Base-by-base conservation (phyloP, 2,113 vertebrate species). In the Alces alces region DNA sequence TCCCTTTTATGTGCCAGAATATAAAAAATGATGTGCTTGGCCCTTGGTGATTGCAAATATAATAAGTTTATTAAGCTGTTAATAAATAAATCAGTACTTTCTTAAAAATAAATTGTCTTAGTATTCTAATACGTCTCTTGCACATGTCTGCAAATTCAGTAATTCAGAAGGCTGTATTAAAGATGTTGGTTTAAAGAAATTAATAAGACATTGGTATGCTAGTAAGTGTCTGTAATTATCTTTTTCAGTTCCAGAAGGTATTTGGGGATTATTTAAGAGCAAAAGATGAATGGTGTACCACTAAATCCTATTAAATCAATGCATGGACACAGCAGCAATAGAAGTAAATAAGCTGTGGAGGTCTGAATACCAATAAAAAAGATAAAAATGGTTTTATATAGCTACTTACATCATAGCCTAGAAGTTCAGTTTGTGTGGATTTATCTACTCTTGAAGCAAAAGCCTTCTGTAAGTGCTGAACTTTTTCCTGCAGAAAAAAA, bases 381-480 rank as follows among this genome's bases (percentile, higher is more conserved):
- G 28, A 93, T 64, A 97, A 97, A 98, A 95, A 96, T 64, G 66
- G 83, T 85, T 96, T 45, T 10, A 97, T 64, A 98, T 61, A 98
- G 97, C 45, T 98, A 99, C 99, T 99, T 99, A 99, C 99, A 99
- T 99, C 99, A 96, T 99, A 99, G 97, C 99, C 99, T 96, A 98
- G 82, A 70, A 99, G 98, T 97, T 99, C 99, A 58, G 99, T 99
- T 99, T 99, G 99, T 0, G 99, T 99, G 96, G 99, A 99, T 98
- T 99, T 99, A 98, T 99, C 99, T 98, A 99, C 99, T 98, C 99
- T 99, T 98, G 99, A 99, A 99, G 98, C 98, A 97, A 99, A 99
- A 93, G 98, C 97, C 98, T 99, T 99, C 99, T 99, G 99, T 96
- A 99, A 98, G 98, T 99, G 99, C 97, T 98, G 99, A 96, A 99